Base-by-base conservation (phyloP, 2,888 invertebrate genomes). In the Azorinus chamasolen region DNA sequence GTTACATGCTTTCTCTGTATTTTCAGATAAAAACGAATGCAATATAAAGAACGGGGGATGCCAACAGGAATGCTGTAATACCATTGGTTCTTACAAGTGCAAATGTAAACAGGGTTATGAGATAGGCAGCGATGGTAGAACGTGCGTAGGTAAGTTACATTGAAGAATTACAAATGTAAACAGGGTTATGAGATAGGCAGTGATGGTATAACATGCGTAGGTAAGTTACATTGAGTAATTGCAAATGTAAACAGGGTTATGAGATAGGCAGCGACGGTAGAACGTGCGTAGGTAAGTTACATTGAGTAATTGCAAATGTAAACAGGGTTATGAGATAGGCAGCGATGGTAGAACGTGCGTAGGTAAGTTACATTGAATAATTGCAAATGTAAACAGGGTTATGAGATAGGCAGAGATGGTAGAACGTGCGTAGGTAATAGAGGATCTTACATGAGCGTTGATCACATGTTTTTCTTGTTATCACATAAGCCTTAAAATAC, bases 11-110 rank as follows among this genome's bases (percentile, higher is more conserved):
- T n/a, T n/a, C n/a, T n/a, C n/a, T n/a, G n/a, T n/a, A n/a, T 10
- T 27, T 89, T n/a, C 87, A 93, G 93, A 93, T 91, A 95, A 97
- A 71, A 96, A 97, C 93, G 97, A 97, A 93, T 97, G 97, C 87
- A 95, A 96, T 84, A 95, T 96, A 90, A 96, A 96, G 94, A 96
- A 96, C 55, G 96, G 96, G 93, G 95, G 97, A 68, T 98, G 98
- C 91, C 95, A 97, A 84, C 97, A 97, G 90, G 97, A 87, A 3
- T 92, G 92, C 78, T 77, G 97, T 83, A 97, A 97, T 93, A 95
- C 95, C 0, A 94, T 96, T 69, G 97, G 97, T 37, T 96, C 96
- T 22, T 97, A 96, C 93, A 95, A 94, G 79, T 97, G 97, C 93
- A 96, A 96, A 91, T 97, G 97, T 93, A 96, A 96, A 6, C 94